Conservation (phyloP, 2,888 invertebrate species). For the Tiphia femorata region DNA sequence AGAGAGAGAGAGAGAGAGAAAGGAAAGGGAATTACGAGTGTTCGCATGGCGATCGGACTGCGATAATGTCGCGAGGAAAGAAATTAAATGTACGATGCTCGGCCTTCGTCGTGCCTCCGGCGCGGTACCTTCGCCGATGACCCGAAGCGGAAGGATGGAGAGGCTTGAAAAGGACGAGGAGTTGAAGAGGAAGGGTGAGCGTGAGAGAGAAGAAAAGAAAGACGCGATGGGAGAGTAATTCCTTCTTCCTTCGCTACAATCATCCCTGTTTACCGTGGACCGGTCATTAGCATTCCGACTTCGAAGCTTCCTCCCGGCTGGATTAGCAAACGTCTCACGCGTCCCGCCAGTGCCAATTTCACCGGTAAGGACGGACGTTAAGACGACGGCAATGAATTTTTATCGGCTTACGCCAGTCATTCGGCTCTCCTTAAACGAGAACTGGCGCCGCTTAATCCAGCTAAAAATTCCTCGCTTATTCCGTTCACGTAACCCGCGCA, state of each 20-base stretch:
- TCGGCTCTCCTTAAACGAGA: slow-evolving; percentile 27
- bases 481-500: not conserved
- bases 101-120: no score
- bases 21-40: not conserved
- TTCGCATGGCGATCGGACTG: not conserved
- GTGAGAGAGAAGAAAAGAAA: slow-evolving; percentile 1
- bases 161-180: no score
- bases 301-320: slow-evolving; percentile 11
- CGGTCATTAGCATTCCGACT: slow-evolving; percentile 17
- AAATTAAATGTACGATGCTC: no score
- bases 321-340: slow-evolving; percentile 50
- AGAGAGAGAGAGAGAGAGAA: not conserved
- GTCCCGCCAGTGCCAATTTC: slow-evolving; percentile 41
- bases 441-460: slow-evolving; percentile 31
- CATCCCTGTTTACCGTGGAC: slow-evolving; percentile 1
- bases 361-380: slow-evolving; percentile 36
- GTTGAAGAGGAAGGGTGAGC: not conserved
- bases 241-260: slow-evolving; percentile 7
- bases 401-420: slow-evolving; percentile 38
- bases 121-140: no score
- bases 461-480: slow-evolving; percentile 17
- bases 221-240: not conserved
- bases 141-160: no score
- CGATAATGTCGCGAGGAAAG: not conserved
- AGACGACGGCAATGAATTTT: slow-evolving; percentile 40